Conservation (phyloP, 2,797 vertebrate genomes). For the Emydoidea blandingii region DNA sequence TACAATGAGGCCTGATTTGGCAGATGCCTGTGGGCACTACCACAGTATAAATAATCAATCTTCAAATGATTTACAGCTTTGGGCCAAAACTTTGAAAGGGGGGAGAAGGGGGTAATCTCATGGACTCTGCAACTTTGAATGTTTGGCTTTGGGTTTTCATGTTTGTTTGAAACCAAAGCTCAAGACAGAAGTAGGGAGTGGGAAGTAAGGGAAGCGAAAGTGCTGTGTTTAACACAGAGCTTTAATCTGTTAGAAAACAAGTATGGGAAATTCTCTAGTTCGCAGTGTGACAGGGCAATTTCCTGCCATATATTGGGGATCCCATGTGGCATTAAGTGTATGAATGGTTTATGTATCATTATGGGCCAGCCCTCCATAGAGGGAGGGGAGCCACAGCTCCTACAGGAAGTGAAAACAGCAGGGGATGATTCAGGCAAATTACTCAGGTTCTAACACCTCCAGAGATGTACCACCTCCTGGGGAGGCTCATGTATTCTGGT, state of each 20-base stretch:
- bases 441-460: neutral
- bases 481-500: neutral
- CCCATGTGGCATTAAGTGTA: neutral
- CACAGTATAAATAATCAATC: neutral
- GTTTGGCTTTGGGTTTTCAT: neutral
- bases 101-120: neutral
- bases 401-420: neutral
- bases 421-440: neutral
- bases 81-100: neutral
- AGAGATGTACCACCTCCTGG: neutral
- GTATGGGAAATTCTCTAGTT: neutral
- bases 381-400: neutral
- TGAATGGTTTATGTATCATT: neutral
- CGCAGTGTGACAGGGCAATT: neutral
- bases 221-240: neutral
- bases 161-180: slow-evolving; percentile 4
- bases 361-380: neutral
- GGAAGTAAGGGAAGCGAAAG: slow-evolving; percentile 11
- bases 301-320: neutral
- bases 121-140: neutral
- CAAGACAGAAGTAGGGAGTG: neutral
- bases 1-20: neutral
- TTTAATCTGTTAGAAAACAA: neutral
- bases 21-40: neutral
- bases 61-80: neutral